phyloP scores from a whole-genome alignment of 2,888 invertebrate species.

The Amaurobius ferox region DNA sequence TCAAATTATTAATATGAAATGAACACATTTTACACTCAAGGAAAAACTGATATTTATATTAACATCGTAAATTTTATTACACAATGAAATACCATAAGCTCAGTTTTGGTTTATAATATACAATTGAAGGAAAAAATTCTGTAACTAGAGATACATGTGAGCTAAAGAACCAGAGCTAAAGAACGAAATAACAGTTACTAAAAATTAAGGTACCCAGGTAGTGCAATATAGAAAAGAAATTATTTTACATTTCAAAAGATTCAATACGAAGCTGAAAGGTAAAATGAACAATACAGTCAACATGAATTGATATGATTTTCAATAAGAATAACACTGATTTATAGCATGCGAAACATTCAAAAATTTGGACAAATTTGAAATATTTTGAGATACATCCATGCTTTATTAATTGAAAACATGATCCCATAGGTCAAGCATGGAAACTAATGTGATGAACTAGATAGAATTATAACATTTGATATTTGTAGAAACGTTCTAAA shows the following conservation, averaged over 20 bases:
- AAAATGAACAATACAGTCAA: too few species aligned
- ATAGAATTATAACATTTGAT: neutral
- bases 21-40: constrained; percentile 12
- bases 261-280: neutral
- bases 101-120: constrained; percentile 6
- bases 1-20: constrained; percentile 12
- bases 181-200: neutral
- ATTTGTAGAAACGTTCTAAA: constrained; percentile 2
- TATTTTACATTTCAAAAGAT: too few species aligned
- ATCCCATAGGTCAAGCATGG: neutral
- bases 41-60: neutral
- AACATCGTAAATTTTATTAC: constrained; percentile 9
- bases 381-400: too few species aligned
- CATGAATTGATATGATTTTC: too few species aligned
- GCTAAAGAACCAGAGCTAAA: neutral
- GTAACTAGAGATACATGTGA: constrained; percentile 7
- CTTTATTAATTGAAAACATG: neutral
- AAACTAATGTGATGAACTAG: neutral
- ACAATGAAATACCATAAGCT: constrained; percentile 19
- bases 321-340: neutral
- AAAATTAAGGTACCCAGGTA: neutral
- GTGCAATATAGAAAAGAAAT: neutral
- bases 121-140: neutral
- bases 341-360: neutral
- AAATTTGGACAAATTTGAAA: neutral